Evolutionary conservation across 2,113 vertebrate species (phyloP).

Genomic region (Zeus faber): DNA sequence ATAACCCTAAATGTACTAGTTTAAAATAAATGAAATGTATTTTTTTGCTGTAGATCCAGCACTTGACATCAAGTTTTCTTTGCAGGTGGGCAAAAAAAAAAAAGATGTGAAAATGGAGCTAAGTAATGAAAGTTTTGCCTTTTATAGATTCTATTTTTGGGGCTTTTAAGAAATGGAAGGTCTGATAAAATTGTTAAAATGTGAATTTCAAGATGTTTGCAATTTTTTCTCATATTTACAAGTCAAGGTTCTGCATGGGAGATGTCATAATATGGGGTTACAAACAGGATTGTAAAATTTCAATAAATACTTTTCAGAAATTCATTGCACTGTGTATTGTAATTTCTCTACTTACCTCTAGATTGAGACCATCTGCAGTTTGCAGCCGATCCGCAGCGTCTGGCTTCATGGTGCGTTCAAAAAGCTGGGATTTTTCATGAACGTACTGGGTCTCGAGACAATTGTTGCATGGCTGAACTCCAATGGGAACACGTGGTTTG

Average conservation of each 20-base stretch:
- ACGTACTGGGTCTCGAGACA: too few species aligned
- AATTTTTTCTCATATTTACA: slow-evolving; percentile 56
- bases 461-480: too few species aligned
- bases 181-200: slow-evolving; percentile 58
- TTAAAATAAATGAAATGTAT: slow-evolving; percentile 18
- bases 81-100: neutral
- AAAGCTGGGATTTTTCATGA: too few species aligned
- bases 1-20: slow-evolving; percentile 40
- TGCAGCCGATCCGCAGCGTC: too few species aligned
- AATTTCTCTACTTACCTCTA: too few species aligned
- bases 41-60: slow-evolving; percentile 27
- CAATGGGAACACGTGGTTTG: too few species aligned
- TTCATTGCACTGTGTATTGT: slow-evolving; percentile 50
- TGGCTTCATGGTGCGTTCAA: too few species aligned
- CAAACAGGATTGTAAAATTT: slow-evolving; percentile 77
- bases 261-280: slow-evolving; percentile 66
- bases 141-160: slow-evolving; percentile 71
- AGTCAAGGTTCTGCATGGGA: slow-evolving; percentile 69
- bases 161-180: slow-evolving; percentile 54
- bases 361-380: too few species aligned
- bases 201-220: slow-evolving; percentile 70
- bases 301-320: slow-evolving; percentile 82
- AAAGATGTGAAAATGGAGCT: slow-evolving; percentile 24
- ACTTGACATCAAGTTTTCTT: slow-evolving; percentile 27
- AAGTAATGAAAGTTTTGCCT: slow-evolving; percentile 57